Base-by-base conservation (phyloP, 2,888 invertebrate genomes). In the Craniophora ligustri region DNA sequence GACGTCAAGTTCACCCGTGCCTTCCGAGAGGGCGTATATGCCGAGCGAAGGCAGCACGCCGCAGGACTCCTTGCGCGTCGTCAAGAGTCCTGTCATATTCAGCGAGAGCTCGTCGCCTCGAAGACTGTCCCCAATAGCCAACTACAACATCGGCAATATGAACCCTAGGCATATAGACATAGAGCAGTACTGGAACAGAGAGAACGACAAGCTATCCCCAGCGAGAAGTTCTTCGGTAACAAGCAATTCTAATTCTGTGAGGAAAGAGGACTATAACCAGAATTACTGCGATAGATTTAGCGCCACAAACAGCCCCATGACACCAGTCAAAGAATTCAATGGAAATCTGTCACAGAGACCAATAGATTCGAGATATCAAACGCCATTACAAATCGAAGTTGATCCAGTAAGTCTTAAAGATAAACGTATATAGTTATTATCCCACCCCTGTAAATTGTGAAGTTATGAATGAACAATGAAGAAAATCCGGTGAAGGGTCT, bases 321-420 rank as follows among this genome's bases (percentile, higher is more conserved):
- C 81, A 26, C 81, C 85, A 2, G 71, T 82, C 41, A 84, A 81
- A 36, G 89, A 88, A 49, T 87, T 81, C 68, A 93, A 93, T 66
- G 93, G 94, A 15, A 93, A 91, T 60, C 63, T 84, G 21, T 76
- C 84, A 13, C 85, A 82, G 73, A 81, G 83, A 64, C 79, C 81
- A 8, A 59, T 87, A 13, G 88, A 92, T 63, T 72, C 87, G 13
- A 82, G 87, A 78, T 89, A 94, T 83, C 84, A 88, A 68, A 91
- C 87, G 46, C 95, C 95, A 16, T 91, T 96, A 66, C 92, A 94
- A 60, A 93, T 97, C 57, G 95, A 96, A 76, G 95, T 96, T 57
- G 96, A 96, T 88, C 95, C 95, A 78, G 97, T 96, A 93, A 94
- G 94, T 94, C 80, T 64, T 55, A 65, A 42, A 53, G 67, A 57